Percentiles rank a stretch among this genome's conserved stretches.
Conservation (phyloP, 53 echinoderm and acorn worm species). For the Astropecten irregularis region DNA sequence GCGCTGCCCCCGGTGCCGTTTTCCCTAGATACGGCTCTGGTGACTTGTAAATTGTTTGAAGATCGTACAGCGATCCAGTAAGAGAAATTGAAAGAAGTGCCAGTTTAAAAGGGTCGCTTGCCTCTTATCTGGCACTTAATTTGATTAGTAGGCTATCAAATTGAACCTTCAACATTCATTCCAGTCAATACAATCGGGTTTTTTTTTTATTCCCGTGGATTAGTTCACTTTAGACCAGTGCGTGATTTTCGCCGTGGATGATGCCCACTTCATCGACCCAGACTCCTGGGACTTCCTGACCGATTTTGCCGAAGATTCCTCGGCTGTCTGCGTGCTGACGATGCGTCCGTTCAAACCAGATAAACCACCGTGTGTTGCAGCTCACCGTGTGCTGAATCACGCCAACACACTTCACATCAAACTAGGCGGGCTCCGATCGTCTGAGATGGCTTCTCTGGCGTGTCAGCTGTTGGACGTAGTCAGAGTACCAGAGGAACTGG, state of each 20-base stretch:
- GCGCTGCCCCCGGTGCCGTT: too few species aligned
- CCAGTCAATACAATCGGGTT: too few species aligned
- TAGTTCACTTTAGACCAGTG: conserved; percentile 76
- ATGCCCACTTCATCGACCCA: conserved; percentile 91
- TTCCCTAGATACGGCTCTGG: too few species aligned
- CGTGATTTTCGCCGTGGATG: conserved; percentile 90
- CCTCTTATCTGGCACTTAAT: too few species aligned
- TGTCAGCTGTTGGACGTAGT: conserved; percentile 94
- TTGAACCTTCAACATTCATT: too few species aligned
- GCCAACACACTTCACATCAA: conserved; percentile 79
- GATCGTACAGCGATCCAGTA: too few species aligned
- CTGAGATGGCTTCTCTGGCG: conserved; percentile 86
- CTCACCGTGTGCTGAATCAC: conserved; percentile 62
- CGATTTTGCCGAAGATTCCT: conserved; percentile 80
- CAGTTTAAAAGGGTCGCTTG: too few species aligned
- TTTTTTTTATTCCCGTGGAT: too few species aligned
- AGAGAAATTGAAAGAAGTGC: too few species aligned
- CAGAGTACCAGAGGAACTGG: conserved; percentile 81
- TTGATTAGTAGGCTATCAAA: too few species aligned
- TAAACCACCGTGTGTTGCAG: conserved; percentile 66
- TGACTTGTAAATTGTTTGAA: too few species aligned
- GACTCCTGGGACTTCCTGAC: conserved; percentile 96
- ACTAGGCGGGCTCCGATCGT: conserved; percentile 67
- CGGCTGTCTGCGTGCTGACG: conserved; percentile 82
- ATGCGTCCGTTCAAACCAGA: conserved; percentile 77